Base-by-base conservation (phyloP, 2,113 vertebrate genomes). In the Notechis scutatus region DNA sequence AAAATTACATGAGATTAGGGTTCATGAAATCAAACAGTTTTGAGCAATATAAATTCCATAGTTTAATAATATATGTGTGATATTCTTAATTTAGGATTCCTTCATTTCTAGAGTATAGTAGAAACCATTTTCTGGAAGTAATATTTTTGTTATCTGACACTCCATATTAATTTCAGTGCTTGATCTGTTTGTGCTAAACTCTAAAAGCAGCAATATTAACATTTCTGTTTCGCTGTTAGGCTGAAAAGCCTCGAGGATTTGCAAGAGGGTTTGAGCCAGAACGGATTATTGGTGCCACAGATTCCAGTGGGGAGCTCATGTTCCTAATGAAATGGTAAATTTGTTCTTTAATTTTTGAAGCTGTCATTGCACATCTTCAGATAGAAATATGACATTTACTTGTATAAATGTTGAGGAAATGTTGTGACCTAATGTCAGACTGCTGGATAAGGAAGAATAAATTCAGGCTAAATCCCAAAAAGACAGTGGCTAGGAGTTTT, bases 321-420 rank as follows among this genome's bases (percentile, higher is more conserved):
- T 99, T 99, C 98, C 98, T 99, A 93, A 99, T 99, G 99, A 99
- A 99, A 97, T 99, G 99, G 99, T 99, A 96, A 96, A 99, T 98
- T 91, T 89, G 90, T 29, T 90, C 54, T 61, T 24, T 91, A 50
- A 21, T n/a, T 93, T 94, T 93, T 90, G 90, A 69, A 59, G 91
- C 45, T 89, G 85, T 90, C 3, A 81, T 14, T n/a, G n/a, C 24
- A 14, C 52, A 3, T 26, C 20, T 56, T 39, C 34, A 59, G 59
- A 81, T 10, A 10, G 74, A 81, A 81, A 9, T 81, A 21, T 39
- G n/a, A 81, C 1, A 29, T 64, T 61, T 61, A 4, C 59, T 61
- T 42, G 7, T 42, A 42, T 81, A 8, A 81, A 81, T 23, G 34
- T 42, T 81, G 18, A 81, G 74, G 74, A 81, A 81, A 81, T 81